phyloP scores from a whole-genome alignment of 2,888 invertebrate species.

The Platycheirus rosarum region DNA sequence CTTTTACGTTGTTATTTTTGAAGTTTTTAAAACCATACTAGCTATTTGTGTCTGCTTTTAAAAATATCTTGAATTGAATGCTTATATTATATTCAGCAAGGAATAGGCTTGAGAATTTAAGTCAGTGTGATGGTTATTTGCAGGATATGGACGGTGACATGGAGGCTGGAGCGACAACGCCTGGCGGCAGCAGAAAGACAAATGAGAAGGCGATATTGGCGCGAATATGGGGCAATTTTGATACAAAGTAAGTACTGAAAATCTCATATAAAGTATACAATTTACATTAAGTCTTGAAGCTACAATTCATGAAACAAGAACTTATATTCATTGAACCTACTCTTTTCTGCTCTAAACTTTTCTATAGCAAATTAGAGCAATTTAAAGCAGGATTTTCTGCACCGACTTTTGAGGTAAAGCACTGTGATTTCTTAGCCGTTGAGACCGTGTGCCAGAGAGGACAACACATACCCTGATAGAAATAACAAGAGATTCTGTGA shows the following conservation, averaged over 20 bases:
- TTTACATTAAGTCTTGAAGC: too few relatives aligned
- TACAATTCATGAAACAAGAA: too few relatives aligned
- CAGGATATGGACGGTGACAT: constrained; percentile 80
- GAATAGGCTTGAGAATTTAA: constrained; percentile 76
- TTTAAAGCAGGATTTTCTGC: too few relatives aligned
- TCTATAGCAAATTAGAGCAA: too few relatives aligned
- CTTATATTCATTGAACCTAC: too few relatives aligned
- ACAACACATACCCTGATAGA: too few relatives aligned
- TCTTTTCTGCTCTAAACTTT: too few relatives aligned
- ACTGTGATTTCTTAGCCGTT: too few relatives aligned
- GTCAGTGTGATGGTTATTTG: constrained; percentile 80
- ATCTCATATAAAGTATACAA: background rate
- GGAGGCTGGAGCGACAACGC: constrained; percentile 75
- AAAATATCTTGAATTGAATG: constrained; percentile 7
- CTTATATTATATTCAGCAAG: constrained; percentile 22
- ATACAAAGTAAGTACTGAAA: constrained; percentile 84
- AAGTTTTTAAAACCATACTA: constrained; percentile 5
- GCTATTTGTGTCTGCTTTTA: constrained; percentile 42
- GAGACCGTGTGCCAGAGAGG: too few relatives aligned
- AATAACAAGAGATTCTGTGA: too few relatives aligned
- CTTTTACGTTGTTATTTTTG: constrained; percentile 14
- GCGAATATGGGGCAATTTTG: constrained; percentile 93
- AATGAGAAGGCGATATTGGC: constrained; percentile 93
- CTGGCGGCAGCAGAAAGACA: constrained; percentile 78
- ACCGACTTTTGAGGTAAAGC: too few relatives aligned